phyloP scores from a whole-genome alignment of 1,140 invertebrate genomes.

The Drosophila leontia region DNA sequence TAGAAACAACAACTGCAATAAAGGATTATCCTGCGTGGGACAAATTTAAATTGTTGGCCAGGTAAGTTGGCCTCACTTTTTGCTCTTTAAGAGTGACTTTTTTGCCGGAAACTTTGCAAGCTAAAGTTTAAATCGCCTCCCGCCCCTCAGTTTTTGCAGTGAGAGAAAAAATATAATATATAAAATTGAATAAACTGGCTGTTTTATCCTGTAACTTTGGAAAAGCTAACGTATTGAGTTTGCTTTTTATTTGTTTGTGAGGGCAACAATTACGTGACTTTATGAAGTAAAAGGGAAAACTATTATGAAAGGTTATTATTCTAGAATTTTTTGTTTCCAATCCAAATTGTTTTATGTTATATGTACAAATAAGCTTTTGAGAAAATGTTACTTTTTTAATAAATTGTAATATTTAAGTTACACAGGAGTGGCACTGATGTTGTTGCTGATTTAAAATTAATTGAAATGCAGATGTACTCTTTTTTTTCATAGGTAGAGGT shows the following conservation, averaged over 20 bases:
- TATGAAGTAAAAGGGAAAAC: background rate
- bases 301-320: background rate
- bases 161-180: constrained; percentile 2
- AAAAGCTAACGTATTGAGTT: background rate
- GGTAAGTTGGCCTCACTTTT: constrained; percentile 51
- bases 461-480: background rate
- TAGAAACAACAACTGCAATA: constrained; percentile 30
- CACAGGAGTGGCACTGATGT: background rate
- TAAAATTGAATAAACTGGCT: background rate
- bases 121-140: constrained; percentile 32
- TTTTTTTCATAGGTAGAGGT: no score
- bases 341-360: no score
- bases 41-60: constrained; percentile 59
- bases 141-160: constrained; percentile 8
- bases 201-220: background rate
- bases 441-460: background rate
- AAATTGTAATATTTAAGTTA: no score
- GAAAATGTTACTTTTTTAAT: no score
- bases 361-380: no score
- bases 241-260: background rate
- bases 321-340: no score
- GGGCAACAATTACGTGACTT: background rate
- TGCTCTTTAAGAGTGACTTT: constrained; percentile 44
- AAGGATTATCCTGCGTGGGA: constrained; percentile 67
- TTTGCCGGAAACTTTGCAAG: constrained; percentile 24